Evolutionary conservation across 2,888 invertebrate species (phyloP).

Genomic region (Aspidiotus rigidus): DNA sequence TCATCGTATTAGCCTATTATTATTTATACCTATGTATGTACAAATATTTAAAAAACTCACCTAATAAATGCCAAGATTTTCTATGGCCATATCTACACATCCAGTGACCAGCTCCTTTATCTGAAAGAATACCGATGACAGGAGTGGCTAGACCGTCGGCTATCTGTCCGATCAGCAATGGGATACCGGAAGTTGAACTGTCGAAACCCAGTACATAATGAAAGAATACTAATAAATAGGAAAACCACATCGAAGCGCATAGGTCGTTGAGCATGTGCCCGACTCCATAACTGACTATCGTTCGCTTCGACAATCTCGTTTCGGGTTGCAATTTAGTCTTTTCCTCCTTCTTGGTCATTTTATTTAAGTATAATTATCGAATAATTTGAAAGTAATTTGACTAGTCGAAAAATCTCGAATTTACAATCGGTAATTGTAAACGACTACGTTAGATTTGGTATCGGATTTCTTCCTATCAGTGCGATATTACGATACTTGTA

Average conservation of each 20-base stretch:
- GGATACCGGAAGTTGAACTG: slow-evolving; percentile 47
- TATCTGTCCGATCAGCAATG: slow-evolving; percentile 63
- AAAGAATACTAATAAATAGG: slow-evolving; percentile 77
- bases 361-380: neutral
- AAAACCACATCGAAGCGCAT: slow-evolving; percentile 90
- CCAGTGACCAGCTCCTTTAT: slow-evolving; percentile 57
- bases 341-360: slow-evolving; percentile 12
- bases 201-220: slow-evolving; percentile 50
- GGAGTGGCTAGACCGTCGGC: slow-evolving; percentile 58
- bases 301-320: slow-evolving; percentile 14
- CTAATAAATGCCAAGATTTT: slow-evolving; percentile 83
- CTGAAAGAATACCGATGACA: slow-evolving; percentile 75
- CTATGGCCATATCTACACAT: slow-evolving; percentile 66
- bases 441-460: too few relatives aligned
- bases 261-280: slow-evolving; percentile 88
- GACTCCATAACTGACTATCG: slow-evolving; percentile 55
- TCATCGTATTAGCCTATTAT: too few relatives aligned
- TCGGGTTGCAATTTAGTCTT: slow-evolving; percentile 13
- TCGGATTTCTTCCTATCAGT: too few relatives aligned
- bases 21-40: too few relatives aligned
- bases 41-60: slow-evolving; percentile 48
- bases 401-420: too few relatives aligned
- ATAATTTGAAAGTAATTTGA: neutral
- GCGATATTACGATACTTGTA: too few relatives aligned
- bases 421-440: too few relatives aligned